Conservation (phyloP, 2,113 vertebrate species). For the Pterophyllum scalare region DNA sequence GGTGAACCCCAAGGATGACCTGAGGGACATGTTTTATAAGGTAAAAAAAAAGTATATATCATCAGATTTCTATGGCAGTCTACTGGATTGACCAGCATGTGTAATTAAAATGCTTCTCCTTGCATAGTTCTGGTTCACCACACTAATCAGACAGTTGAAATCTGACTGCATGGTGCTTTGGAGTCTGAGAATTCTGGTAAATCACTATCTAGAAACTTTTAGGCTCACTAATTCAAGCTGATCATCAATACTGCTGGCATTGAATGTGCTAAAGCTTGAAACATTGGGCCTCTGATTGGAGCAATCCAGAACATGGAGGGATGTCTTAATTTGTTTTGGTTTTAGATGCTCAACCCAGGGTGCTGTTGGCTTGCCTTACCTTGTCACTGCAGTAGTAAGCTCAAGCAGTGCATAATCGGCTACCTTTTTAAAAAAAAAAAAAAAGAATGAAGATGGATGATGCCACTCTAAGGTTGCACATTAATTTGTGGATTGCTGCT, state of each 20-base stretch:
- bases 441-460: neutral
- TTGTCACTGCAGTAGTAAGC: neutral
- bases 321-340: neutral
- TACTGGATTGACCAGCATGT: neutral
- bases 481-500: neutral
- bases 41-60: constrained; percentile 73
- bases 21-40: constrained; percentile 97
- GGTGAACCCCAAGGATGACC: constrained; percentile 93
- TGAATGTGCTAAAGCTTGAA: neutral
- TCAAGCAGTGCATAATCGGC: too few relatives aligned
- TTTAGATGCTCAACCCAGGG: neutral
- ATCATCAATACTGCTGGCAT: neutral
- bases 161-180: constrained; percentile 53
- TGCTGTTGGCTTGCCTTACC: neutral
- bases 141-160: constrained; percentile 74
- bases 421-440: too few relatives aligned
- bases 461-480: neutral
- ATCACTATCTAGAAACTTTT: too few relatives aligned
- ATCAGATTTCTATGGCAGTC: neutral
- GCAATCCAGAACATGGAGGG: neutral
- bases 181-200: constrained; percentile 62
- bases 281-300: neutral
- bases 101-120: neutral
- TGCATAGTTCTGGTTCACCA: neutral
- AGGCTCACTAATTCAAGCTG: neutral